Percentiles rank a stretch among this genome's conserved stretches.
Evolutionary conservation across 2,888 invertebrate species (phyloP).

Genomic region (Galerucella calmariensis): DNA sequence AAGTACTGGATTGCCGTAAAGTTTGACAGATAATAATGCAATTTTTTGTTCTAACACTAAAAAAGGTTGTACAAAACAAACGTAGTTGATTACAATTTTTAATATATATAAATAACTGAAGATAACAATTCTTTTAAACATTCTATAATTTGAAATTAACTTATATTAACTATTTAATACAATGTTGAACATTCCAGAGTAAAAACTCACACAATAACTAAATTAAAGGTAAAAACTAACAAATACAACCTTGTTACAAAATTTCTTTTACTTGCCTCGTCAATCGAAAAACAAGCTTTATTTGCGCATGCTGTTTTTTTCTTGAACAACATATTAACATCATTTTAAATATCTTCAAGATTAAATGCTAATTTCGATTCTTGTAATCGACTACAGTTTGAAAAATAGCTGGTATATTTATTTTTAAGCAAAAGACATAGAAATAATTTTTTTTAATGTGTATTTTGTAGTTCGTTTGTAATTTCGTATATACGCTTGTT

Average conservation of each 20-base stretch:
- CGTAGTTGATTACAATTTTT: conserved; percentile 1
- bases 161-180: too few relatives aligned
- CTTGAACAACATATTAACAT: too few relatives aligned
- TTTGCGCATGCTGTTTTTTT: too few relatives aligned
- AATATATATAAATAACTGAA: background rate
- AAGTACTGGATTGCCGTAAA: background rate
- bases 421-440: conserved; percentile 7
- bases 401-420: conserved; percentile 22
- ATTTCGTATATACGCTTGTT: conserved; percentile 49
- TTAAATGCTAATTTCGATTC: background rate
- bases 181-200: background rate
- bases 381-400: background rate
- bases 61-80: background rate
- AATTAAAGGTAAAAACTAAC: too few relatives aligned
- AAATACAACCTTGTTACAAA: too few relatives aligned
- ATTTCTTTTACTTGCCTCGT: too few relatives aligned
- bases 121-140: too few relatives aligned
- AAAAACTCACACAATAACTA: background rate
- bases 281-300: too few relatives aligned
- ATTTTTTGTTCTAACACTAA: background rate
- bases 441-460: conserved; percentile 10
- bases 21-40: background rate
- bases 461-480: conserved; percentile 18
- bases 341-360: too few relatives aligned
- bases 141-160: too few relatives aligned